Conservation (phyloP, 2,888 invertebrate genomes). For the Orthosia cruda region DNA sequence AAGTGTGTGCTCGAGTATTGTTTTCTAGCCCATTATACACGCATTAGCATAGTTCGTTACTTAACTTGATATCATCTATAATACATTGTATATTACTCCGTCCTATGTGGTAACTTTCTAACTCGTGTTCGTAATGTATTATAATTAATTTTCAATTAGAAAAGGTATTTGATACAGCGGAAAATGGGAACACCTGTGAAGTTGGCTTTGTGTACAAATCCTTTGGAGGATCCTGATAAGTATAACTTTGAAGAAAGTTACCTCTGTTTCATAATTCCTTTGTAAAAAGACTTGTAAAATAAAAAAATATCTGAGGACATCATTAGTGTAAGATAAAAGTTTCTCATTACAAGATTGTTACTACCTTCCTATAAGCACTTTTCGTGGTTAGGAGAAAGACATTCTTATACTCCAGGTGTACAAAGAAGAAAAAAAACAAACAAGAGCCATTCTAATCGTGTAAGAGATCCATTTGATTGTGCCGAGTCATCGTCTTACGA, state of each 20-base stretch:
- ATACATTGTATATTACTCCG: slow-evolving; percentile 42
- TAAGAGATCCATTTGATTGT: slow-evolving; percentile 79
- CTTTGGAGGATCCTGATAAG: slow-evolving; percentile 23
- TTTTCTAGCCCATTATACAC: slow-evolving; percentile 87
- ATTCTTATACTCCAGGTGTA: slow-evolving; percentile 31
- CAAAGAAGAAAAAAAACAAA: slow-evolving; percentile 76
- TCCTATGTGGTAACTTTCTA: slow-evolving; percentile 43
- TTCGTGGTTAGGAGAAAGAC: slow-evolving; percentile 15
- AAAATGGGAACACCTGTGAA: slow-evolving; percentile 40
- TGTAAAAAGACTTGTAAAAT: slow-evolving; percentile 18
- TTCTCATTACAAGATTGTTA: slow-evolving; percentile 14
- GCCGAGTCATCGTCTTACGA: slow-evolving; percentile 80
- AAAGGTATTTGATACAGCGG: slow-evolving; percentile 43
- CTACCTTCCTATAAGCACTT: background rate
- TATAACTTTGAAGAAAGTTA: slow-evolving; percentile 40
- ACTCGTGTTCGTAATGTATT: slow-evolving; percentile 55
- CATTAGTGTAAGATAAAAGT: slow-evolving; percentile 20
- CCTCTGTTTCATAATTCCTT: slow-evolving; percentile 18
- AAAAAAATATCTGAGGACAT: slow-evolving; percentile 9
- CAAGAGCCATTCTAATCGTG: slow-evolving; percentile 84
- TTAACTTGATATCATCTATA: slow-evolving; percentile 70
- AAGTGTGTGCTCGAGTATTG: slow-evolving; percentile 84
- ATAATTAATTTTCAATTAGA: slow-evolving; percentile 69
- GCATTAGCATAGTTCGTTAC: slow-evolving; percentile 85
- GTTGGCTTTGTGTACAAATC: slow-evolving; percentile 52